Conservation (phyloP, 1,140 invertebrate species). For the Rhyzopertha dominica region DNA sequence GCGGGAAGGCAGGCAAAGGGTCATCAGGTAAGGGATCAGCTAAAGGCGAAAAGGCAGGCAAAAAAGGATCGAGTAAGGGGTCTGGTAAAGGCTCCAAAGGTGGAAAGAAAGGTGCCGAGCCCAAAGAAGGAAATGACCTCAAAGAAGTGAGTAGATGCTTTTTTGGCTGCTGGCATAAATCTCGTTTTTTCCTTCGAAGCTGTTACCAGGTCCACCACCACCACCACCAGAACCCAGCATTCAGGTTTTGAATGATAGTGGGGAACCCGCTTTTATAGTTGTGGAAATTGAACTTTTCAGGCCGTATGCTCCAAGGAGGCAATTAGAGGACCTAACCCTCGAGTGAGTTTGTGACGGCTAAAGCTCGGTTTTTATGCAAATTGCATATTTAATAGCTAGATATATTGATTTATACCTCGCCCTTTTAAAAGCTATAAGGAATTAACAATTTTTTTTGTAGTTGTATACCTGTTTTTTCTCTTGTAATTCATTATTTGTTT, state of each 20-base stretch:
- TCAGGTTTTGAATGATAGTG: slow-evolving; percentile 28
- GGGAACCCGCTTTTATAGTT: slow-evolving; percentile 31
- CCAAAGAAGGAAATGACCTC: slow-evolving; percentile 16
- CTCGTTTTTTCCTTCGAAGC: slow-evolving; percentile 19
- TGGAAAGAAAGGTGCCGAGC: neutral
- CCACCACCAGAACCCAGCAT: slow-evolving; percentile 28
- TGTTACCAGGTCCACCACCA: slow-evolving; percentile 9
- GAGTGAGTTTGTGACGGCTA: too few relatives aligned
- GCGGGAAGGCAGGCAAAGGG: neutral
- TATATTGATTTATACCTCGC: too few relatives aligned
- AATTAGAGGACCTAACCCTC: slow-evolving; percentile 27
- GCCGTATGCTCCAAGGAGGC: slow-evolving; percentile 21
- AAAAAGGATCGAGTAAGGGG: neutral
- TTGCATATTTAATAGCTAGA: too few relatives aligned
- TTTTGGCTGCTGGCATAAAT: slow-evolving; percentile 11
- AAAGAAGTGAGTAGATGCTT: neutral
- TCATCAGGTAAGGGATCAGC: neutral
- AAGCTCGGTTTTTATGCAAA: too few relatives aligned
- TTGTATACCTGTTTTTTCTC: too few relatives aligned
- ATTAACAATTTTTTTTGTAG: slow-evolving; percentile 5
- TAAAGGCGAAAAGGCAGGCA: neutral
- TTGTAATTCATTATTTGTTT: too few relatives aligned
- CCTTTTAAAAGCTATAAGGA: too few relatives aligned
- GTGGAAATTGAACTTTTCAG: slow-evolving; percentile 34
- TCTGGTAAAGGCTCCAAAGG: neutral